Evolutionary conservation across 2,797 vertebrate species (phyloP), one percentile per base, ranked within the genome.

Genomic region (Sebastes reedi): DNA sequence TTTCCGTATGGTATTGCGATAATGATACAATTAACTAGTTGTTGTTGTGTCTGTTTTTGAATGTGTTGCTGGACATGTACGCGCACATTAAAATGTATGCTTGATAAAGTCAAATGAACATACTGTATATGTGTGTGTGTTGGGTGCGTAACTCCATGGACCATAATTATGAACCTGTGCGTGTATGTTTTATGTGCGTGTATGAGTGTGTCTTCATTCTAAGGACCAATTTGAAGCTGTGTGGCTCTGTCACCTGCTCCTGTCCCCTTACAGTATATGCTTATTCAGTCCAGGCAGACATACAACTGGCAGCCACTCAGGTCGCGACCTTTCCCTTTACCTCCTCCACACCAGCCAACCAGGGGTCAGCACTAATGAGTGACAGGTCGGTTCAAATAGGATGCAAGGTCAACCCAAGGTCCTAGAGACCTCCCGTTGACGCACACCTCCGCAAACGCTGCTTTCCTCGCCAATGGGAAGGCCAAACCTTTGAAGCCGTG

Each of bases 341-440:
- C 78, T 82, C 71, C 77, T 85, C 84, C 42, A 32, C 22, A 74
- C 72, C 84, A 60, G 83, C 87, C 80, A 87, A 60, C 80, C 70
- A 76, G 5, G 29, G 93, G 89, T 89, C 89, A 87, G 61, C 73
- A 42, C 92, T 94, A 95, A 95, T 94, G 92, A 94, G 91, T 82
- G 59, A 77, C 77, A 69, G 90, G 89, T 87, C 65, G n/a, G 75
- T 86, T 36, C 5, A 59, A 68, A 77, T 18, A 75, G 79, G 79
- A 80, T 64, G 79, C 59, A 13, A 36, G 73, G 91, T 91, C 90
- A 86, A 66, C 30, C 75, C 77, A 80, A 87, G 72, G 84, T 91
- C 76, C 66, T 60, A 4, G 67, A 81, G 73, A 81, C 82, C 74
- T 83, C 67, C 55, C 24, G 1, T 67, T 67, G 70, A 83, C 61